These are phyloP conservation scores for Toxotes lorentzi DNA, from an alignment of 2,797 vertebrate genomes.

Conservation along the genomic window DNA sequence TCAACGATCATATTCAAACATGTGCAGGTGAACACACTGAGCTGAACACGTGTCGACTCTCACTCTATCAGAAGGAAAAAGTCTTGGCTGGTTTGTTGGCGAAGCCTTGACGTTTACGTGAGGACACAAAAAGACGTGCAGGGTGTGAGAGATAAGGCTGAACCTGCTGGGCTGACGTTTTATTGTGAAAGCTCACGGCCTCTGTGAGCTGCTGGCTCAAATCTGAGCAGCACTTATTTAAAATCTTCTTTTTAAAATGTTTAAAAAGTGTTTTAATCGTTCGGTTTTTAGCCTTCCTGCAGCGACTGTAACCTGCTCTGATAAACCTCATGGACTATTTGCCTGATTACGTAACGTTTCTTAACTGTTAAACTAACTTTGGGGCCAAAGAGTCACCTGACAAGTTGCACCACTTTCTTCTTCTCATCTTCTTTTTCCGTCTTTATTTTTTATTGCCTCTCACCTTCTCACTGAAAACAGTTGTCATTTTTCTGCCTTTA, in stretches of 20 bases:
- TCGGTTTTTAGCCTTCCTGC: too few species aligned
- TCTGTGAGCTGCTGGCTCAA: too few species aligned
- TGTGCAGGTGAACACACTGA: too few species aligned
- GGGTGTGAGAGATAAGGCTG: background rate
- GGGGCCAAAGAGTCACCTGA: background rate
- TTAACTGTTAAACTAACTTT: background rate
- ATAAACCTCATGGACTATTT: background rate
- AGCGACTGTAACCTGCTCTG: background rate
- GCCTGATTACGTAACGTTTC: background rate
- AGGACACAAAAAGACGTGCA: background rate
- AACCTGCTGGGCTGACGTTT: too few species aligned
- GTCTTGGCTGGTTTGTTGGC: background rate
- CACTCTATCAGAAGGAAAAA: too few species aligned
- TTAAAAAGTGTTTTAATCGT: too few species aligned
- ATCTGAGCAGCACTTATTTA: too few species aligned
- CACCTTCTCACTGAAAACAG: background rate
- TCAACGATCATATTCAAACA: too few species aligned
- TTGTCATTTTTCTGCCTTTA: background rate
- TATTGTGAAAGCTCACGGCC: too few species aligned
- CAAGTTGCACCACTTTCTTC: background rate
- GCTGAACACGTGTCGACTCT: too few species aligned
- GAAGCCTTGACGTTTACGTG: background rate
- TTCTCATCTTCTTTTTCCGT: background rate
- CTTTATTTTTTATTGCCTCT: background rate
- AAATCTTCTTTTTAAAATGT: too few species aligned